phyloP scores from a whole-genome alignment of 1,140 invertebrate genomes.

The Drosophila pachea region DNA sequence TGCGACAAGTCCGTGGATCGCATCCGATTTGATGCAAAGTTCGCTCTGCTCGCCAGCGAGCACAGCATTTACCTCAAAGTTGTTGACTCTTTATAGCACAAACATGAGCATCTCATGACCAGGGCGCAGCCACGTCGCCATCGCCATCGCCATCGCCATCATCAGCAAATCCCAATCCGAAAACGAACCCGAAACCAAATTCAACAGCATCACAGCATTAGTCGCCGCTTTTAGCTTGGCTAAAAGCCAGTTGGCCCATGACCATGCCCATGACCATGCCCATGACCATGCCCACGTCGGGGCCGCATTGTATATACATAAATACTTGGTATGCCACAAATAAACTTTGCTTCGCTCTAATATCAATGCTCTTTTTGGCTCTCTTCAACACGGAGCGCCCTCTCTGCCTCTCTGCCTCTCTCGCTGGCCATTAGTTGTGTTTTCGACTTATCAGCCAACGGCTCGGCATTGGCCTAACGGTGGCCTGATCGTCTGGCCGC shows the following conservation, averaged over 20 bases:
- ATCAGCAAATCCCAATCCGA: background rate
- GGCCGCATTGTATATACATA: slow-evolving; percentile 18
- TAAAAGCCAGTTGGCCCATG: background rate
- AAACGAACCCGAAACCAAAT: background rate
- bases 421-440: background rate
- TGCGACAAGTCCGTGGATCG: slow-evolving; percentile 68
- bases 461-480: too few relatives aligned
- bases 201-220: slow-evolving; percentile 25
- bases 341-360: slow-evolving; percentile 28
- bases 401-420: background rate
- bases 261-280: background rate
- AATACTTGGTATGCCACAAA: slow-evolving; percentile 23
- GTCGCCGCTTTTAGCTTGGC: background rate
- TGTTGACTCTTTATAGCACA: slow-evolving; percentile 64
- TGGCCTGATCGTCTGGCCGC: slow-evolving; percentile 4
- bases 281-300: background rate
- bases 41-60: slow-evolving; percentile 67
- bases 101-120: background rate
- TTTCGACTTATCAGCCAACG: background rate
- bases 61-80: slow-evolving; percentile 73
- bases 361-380: background rate
- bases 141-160: slow-evolving; percentile 2
- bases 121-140: background rate
- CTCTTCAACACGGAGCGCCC: background rate
- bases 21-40: slow-evolving; percentile 66